Evolutionary conservation across 2,888 invertebrate species (phyloP).

Genomic region (Heteropelma amictum): DNA sequence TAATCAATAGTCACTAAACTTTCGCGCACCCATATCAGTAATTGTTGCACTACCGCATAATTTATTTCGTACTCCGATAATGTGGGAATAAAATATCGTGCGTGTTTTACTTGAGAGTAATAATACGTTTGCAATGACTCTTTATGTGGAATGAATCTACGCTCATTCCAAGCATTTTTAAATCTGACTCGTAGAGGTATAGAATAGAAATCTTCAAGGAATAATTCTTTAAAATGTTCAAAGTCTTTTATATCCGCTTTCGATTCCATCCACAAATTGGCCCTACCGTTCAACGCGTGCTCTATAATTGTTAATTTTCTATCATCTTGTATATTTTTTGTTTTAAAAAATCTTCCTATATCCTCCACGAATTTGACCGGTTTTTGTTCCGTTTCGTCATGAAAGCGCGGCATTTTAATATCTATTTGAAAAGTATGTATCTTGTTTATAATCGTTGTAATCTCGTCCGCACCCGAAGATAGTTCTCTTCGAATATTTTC

Average conservation of each 20-base stretch:
- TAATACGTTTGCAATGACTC: slow-evolving; percentile 16
- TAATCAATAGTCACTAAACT: neutral
- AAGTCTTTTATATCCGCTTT: neutral
- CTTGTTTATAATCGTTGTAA: slow-evolving; percentile 5
- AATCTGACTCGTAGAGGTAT: slow-evolving; percentile 7
- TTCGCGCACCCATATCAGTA: neutral
- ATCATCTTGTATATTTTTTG: neutral
- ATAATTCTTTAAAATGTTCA: slow-evolving; percentile 15
- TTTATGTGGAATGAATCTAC: neutral
- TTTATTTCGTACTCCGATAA: neutral
- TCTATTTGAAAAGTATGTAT: slow-evolving; percentile 22
- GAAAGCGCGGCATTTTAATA: slow-evolving; percentile 13
- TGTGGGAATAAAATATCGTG: slow-evolving; percentile 9
- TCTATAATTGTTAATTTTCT: neutral
- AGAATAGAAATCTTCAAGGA: slow-evolving; percentile 27
- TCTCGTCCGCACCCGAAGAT: too few relatives aligned
- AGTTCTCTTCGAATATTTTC: too few relatives aligned
- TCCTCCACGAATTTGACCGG: slow-evolving; percentile 2
- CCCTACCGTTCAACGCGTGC: slow-evolving; percentile 11
- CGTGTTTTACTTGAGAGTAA: slow-evolving; percentile 33
- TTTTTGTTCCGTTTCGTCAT: neutral
- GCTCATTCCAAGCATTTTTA: slow-evolving; percentile 33
- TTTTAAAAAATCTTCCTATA: slow-evolving; percentile 26
- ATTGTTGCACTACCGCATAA: neutral
- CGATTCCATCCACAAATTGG: slow-evolving; percentile 9